phyloP scores from a whole-genome alignment of 2,113 vertebrate genomes.

The Echinops telfairi region DNA sequence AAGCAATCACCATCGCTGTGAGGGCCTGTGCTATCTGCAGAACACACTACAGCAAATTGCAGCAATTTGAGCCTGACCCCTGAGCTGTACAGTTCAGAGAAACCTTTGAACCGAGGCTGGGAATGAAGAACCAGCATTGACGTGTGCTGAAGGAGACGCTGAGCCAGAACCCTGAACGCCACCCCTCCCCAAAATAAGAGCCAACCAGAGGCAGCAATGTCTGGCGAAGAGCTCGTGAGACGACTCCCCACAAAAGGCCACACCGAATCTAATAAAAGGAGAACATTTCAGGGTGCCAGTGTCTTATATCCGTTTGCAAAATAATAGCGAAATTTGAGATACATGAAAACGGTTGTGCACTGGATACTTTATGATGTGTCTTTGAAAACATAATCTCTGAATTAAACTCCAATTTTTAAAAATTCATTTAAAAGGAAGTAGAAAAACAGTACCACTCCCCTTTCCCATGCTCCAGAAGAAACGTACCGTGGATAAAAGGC shows the following conservation, averaged over 20 bases:
- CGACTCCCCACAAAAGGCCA: neutral
- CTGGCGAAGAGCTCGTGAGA: rapidly evolving
- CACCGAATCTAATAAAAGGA: neutral
- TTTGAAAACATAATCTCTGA: neutral
- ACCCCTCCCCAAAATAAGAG: slow-evolving; percentile 71
- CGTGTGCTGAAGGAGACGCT: slow-evolving; percentile 78
- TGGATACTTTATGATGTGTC: neutral
- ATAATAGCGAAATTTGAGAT: slow-evolving; percentile 34
- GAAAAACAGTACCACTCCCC: slow-evolving; percentile 58
- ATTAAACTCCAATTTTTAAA: slow-evolving; percentile 44
- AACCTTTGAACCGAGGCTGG: slow-evolving; percentile 86
- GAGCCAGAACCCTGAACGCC: slow-evolving; percentile 9
- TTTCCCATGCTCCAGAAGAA: slow-evolving; percentile 66
- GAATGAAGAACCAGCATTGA: slow-evolving; percentile 84
- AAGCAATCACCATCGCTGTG: slow-evolving; percentile 81
- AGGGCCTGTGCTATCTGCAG: slow-evolving; percentile 89
- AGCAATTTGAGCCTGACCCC: slow-evolving; percentile 87
- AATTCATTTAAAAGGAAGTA: neutral
- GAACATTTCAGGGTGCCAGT: slow-evolving; percentile 24
- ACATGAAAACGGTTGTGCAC: neutral
- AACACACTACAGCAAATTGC: slow-evolving; percentile 85
- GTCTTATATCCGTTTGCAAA: slow-evolving; percentile 33
- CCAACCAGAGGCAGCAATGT: neutral
- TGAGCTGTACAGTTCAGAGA: slow-evolving; percentile 84
- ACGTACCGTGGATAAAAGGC: slow-evolving; percentile 72